Base-by-base conservation (phyloP, 2,797 vertebrate species). In the Eupleurogrammus muticus region DNA sequence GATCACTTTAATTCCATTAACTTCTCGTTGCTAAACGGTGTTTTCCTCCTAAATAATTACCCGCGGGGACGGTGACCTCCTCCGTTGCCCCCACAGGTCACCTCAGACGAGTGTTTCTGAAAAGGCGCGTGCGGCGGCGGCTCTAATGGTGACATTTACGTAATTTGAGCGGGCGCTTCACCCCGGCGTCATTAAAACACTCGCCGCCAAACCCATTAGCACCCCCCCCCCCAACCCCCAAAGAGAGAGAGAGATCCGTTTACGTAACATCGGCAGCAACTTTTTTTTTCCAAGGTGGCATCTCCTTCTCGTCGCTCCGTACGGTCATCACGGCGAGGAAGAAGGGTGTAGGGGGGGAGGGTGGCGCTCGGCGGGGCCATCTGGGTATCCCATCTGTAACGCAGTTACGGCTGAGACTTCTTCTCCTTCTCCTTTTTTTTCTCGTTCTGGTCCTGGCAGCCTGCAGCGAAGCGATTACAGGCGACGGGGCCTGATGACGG, bases 361-460 rank as follows among this genome's bases (percentile, higher is more conserved):
- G 79, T 79, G 89, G 84, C 70, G 54, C 77, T 83, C 70, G 12
- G 73, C 67, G 58, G 86, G 86, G 89, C 94, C 94, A 95, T 94
- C 93, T 95, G 94, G 89, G 92, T 82, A 77, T 86, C 90, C 94
- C 93, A 94, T 94, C 93, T 95, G 93, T 86, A 90, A 74, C 80
- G 79, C 62, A 80, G 87, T 80, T 82, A 82, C 87, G 87, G 90
- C 81, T 87, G 83, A 81, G 80, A 87, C 80, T 89, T n/a, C n/a
- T n/a, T n/a, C n/a, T n/a, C n/a, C n/a, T n/a, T n/a, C n/a, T n/a
- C n/a, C n/a, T n/a, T 83, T 77, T 75, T 81, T 28, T 28, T 28
- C 6, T 28, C 6, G 3, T 83, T 77, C 74, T 81, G 49, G 19
- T 73, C 80, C 84, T 89, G 91, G 91, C 87, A 87, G 78, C 73